Base-by-base conservation (phyloP, 2,888 invertebrate genomes). In the Glaucopsyche alexis region DNA sequence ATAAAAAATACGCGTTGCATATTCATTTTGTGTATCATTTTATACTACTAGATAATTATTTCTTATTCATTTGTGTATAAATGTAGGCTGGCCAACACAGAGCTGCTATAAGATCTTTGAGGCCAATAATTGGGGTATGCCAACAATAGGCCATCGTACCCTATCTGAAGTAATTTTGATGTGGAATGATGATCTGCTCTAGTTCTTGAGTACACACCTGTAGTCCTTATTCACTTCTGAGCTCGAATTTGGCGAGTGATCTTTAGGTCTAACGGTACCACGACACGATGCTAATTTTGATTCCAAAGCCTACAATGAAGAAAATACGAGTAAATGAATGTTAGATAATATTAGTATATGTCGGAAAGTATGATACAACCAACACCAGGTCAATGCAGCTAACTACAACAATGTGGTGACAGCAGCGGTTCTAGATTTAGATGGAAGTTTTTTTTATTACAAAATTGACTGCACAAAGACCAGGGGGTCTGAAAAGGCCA, bases 221-320 rank as follows among this genome's bases (percentile, higher is more conserved):
- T 91, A 93, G 88, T 93, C 93, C 90, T 93, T 93, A 91, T 83
- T 92, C 80, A 92, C 93, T 79, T 93, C 93, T 78, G 92, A 83
- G 80, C 86, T 85, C 76, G 90, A 84, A 84, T 93, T 93, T 83
- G 93, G 89, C 81, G 93, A 90, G 82, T 89, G 92, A 83, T 93
- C 93, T 87, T 91, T 92, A 89, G 93, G 93, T 90, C 91, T 93
- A 91, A 93, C 90, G 74, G 93, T 87, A 90, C 92, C 92, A 81
- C 94, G 93, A 93, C 94, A 95, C 84, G 95, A 94, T 79, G 95
- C 94, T 89, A 95, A 93, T 87, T 95, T 95, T 85, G 94, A 94
- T 93, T 95, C 95, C 93, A 95, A 93, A 83, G 95, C 95, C 95
- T 95, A 93, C 85, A 94, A 93, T 88, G 89, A 90, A 90, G 89